phyloP scores from a whole-genome alignment of 1,140 invertebrate species.

The Hesperophylax magnus region DNA sequence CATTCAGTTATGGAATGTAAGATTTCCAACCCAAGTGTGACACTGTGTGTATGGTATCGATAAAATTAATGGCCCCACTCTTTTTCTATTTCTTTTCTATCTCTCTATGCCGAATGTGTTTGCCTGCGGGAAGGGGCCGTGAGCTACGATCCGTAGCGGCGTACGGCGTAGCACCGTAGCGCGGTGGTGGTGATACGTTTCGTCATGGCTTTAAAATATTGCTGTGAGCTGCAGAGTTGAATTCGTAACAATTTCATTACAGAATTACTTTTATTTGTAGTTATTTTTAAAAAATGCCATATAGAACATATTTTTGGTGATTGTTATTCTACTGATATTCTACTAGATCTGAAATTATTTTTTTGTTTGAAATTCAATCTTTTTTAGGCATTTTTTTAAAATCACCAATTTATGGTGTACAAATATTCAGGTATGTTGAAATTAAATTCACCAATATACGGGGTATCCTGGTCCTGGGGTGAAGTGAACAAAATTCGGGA shows the following conservation, averaged over 20 bases:
- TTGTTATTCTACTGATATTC: too few relatives aligned
- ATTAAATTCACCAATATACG: too few relatives aligned
- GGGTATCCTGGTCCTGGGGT: too few relatives aligned
- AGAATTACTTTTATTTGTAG: too few relatives aligned
- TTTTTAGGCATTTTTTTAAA: too few relatives aligned
- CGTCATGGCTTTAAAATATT: slow-evolving; percentile 49
- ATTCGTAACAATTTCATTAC: background rate
- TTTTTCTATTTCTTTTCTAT: slow-evolving; percentile 59
- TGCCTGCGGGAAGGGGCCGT: slow-evolving; percentile 2
- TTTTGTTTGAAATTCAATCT: too few relatives aligned
- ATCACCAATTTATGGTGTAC: too few relatives aligned
- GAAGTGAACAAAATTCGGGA: too few relatives aligned
- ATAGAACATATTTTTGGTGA: too few relatives aligned
- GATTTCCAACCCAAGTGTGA: slow-evolving; percentile 47
- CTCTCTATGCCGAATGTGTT: slow-evolving; percentile 56
- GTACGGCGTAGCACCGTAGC: background rate
- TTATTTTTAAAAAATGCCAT: too few relatives aligned
- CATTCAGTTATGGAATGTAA: slow-evolving; percentile 55
- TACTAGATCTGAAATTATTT: too few relatives aligned
- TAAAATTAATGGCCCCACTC: slow-evolving; percentile 59
- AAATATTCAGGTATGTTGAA: too few relatives aligned
- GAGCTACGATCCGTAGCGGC: slow-evolving; percentile 7
- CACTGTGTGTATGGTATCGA: slow-evolving; percentile 58
- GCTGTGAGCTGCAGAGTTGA: slow-evolving; percentile 29
- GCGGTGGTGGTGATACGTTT: slow-evolving; percentile 42